A percentile compares a stretch with the other conserved stretches of the same genome.
These are phyloP conservation scores for Archocentrus centrarchus DNA, from an alignment of 2,113 vertebrate genomes.

Conservation along the genomic window DNA sequence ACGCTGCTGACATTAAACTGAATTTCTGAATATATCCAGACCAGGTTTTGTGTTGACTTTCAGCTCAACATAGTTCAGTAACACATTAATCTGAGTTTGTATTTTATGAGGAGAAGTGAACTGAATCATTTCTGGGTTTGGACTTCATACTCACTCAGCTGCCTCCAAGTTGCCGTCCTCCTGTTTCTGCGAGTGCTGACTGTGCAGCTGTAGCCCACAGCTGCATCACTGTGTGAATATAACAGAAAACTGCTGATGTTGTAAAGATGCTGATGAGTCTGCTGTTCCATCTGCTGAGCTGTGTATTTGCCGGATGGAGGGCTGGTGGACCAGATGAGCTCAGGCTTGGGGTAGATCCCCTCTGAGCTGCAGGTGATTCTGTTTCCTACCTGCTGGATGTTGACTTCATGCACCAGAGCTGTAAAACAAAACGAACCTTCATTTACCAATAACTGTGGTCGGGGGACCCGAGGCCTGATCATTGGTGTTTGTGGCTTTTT, in stretches of 20 bases:
- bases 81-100: neutral
- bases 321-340: neutral
- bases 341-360: neutral
- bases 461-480: too few relatives aligned
- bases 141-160: neutral
- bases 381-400: neutral
- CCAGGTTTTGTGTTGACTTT: neutral
- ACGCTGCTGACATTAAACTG: too few relatives aligned
- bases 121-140: too few relatives aligned
- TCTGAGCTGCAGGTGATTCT: neutral
- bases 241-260: neutral
- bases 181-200: neutral
- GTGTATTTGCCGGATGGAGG: neutral
- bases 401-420: too few relatives aligned
- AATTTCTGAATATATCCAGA: too few relatives aligned
- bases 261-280: neutral
- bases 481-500: too few relatives aligned
- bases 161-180: neutral
- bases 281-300: fast-evolving
- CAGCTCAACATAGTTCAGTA: neutral
- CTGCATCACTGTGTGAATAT: neutral
- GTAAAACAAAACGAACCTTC: too few relatives aligned
- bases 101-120: neutral
- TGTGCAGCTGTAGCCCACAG: neutral
- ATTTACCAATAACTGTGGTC: too few relatives aligned